These are phyloP conservation scores for Achatina immaculata DNA, from an alignment of 1,140 invertebrate species.

Conservation along the genomic window DNA sequence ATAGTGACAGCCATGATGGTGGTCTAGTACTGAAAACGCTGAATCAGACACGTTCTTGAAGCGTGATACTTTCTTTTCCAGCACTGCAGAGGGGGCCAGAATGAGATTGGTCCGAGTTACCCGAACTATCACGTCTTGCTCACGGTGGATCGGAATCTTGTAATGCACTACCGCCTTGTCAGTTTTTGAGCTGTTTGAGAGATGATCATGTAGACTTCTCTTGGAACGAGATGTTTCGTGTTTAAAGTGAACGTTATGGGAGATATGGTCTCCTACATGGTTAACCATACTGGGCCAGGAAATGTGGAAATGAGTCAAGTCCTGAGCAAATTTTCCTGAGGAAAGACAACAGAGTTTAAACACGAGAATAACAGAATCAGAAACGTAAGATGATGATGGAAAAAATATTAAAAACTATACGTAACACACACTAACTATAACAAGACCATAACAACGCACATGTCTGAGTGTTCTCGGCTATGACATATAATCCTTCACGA, in stretches of 20 bases:
- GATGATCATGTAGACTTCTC: background rate
- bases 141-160: constrained; percentile 72
- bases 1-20: constrained; percentile 78
- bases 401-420: no score
- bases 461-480: no score
- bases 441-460: no score
- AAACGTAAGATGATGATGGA: no score
- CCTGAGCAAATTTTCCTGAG: constrained; percentile 57
- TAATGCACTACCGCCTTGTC: constrained; percentile 72
- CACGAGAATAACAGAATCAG: no score
- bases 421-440: no score
- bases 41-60: constrained; percentile 69
- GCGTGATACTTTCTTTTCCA: constrained; percentile 77
- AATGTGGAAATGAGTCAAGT: constrained; percentile 72
- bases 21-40: constrained; percentile 36
- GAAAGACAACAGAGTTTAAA: constrained; percentile 38
- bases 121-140: constrained; percentile 74
- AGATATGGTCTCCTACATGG: constrained; percentile 73
- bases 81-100: constrained; percentile 78
- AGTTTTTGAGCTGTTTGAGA: constrained; percentile 45
- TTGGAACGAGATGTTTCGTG: constrained; percentile 1
- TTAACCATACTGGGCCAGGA: constrained; percentile 76
- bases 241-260: constrained; percentile 72
- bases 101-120: constrained; percentile 78
- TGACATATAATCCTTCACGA: no score